Conservation (phyloP, 2,888 invertebrate genomes). For the Agonum fuliginosum region DNA sequence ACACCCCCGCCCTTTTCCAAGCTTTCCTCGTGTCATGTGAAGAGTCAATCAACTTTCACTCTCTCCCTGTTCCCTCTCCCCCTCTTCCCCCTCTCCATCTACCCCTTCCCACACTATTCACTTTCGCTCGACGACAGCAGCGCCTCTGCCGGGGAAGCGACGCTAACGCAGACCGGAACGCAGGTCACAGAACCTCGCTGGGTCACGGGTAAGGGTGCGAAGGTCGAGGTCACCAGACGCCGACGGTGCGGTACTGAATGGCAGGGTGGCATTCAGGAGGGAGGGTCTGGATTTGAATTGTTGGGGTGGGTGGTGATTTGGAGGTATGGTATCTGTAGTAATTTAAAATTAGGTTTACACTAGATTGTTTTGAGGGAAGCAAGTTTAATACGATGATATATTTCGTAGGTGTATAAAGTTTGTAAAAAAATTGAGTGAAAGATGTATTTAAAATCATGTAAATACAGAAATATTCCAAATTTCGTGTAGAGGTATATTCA, state of each 20-base stretch:
- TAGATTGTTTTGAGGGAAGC: too few relatives aligned
- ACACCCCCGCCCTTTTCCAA: background rate
- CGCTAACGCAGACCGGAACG: background rate
- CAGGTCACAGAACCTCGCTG: constrained; percentile 41
- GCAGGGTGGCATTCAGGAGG: background rate
- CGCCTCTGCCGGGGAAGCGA: background rate
- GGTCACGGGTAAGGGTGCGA: constrained; percentile 51
- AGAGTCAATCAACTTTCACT: constrained; percentile 38
- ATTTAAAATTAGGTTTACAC: too few relatives aligned
- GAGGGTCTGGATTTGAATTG: too few relatives aligned
- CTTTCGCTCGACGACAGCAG: background rate
- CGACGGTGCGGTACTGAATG: background rate
- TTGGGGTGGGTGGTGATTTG: background rate
- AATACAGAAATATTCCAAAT: too few relatives aligned
- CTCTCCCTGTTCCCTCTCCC: background rate
- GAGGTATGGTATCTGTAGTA: background rate
- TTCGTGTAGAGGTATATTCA: too few relatives aligned
- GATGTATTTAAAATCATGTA: too few relatives aligned
- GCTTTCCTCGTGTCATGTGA: background rate
- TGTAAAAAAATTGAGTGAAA: too few relatives aligned
- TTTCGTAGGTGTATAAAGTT: too few relatives aligned
- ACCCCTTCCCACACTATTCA: background rate
- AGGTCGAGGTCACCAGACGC: constrained; percentile 41
- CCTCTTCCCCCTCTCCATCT: background rate
- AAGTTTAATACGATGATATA: too few relatives aligned